Conservation (phyloP, 2,888 invertebrate species). For the Balanococcus diminutus region DNA sequence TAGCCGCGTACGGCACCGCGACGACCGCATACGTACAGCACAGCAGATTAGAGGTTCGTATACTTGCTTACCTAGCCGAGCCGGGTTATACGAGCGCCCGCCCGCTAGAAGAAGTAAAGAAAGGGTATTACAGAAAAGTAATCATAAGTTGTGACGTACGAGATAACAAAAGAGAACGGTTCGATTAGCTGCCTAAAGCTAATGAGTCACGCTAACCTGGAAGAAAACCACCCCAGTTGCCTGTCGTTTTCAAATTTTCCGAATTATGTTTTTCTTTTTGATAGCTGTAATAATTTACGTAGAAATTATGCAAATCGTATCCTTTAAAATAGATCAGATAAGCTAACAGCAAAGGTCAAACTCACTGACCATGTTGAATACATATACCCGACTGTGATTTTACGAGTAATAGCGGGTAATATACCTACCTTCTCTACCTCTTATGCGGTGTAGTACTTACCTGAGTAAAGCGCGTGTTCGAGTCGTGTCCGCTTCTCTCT, state of each 20-base stretch:
- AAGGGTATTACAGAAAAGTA: constrained; percentile 37
- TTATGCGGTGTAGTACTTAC: no score
- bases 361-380: constrained; percentile 50
- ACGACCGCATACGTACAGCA: no score
- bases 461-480: neutral
- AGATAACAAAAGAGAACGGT: constrained; percentile 48
- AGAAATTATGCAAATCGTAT: constrained; percentile 54
- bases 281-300: constrained; percentile 52
- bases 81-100: neutral
- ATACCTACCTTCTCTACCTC: no score
- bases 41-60: constrained; percentile 23
- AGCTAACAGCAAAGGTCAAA: constrained; percentile 50
- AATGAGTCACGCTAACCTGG: constrained; percentile 53
- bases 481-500: neutral
- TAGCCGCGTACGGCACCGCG: constrained; percentile 38
- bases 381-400: neutral
- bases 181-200: constrained; percentile 53
- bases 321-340: constrained; percentile 54
- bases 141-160: constrained; percentile 54
- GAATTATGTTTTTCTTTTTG: constrained; percentile 52
- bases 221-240: constrained; percentile 20
- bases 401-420: no score
- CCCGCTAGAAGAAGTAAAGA: neutral
- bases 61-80: neutral
- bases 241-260: constrained; percentile 48